Conservation (phyloP, 2,797 vertebrate genomes). For the Dendrocincla fuliginosa region DNA sequence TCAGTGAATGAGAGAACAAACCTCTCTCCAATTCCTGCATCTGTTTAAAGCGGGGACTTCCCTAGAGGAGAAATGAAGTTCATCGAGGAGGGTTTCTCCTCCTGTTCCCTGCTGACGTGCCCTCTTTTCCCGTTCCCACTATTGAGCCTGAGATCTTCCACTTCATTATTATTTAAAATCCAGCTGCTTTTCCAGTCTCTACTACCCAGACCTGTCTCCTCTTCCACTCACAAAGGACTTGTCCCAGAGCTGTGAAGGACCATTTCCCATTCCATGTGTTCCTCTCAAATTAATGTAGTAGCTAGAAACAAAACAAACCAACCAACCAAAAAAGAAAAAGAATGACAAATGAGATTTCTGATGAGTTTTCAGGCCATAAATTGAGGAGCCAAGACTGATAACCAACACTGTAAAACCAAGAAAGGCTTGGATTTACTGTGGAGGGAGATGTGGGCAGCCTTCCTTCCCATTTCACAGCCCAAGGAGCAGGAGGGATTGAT, state of each 20-base stretch:
- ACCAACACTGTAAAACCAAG: rapidly evolving
- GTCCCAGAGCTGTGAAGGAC: background rate
- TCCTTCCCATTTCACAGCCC: background rate
- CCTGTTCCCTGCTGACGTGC: background rate
- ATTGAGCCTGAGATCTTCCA: background rate
- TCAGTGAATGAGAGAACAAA: background rate
- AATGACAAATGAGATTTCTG: background rate
- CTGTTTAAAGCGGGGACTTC: background rate
- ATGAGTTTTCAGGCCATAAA: background rate
- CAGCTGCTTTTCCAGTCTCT: background rate
- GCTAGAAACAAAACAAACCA: background rate
- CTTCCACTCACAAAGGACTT: background rate
- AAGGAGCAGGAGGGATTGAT: background rate
- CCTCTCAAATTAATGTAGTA: background rate
- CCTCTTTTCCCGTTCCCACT: slow-evolving; percentile 25
- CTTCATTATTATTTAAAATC: background rate
- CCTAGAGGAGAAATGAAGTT: background rate
- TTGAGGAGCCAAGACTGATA: background rate
- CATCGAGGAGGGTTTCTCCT: background rate
- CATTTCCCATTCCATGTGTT: background rate
- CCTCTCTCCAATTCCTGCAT: background rate
- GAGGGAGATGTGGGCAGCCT: background rate
- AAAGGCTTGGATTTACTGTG: background rate
- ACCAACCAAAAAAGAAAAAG: too few species aligned
- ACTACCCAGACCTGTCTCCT: background rate